Evolutionary conservation across 2,113 vertebrate genomes (phyloP), one percentile per base, ranked within the genome.

Genomic region (Coturnix japonica): DNA sequence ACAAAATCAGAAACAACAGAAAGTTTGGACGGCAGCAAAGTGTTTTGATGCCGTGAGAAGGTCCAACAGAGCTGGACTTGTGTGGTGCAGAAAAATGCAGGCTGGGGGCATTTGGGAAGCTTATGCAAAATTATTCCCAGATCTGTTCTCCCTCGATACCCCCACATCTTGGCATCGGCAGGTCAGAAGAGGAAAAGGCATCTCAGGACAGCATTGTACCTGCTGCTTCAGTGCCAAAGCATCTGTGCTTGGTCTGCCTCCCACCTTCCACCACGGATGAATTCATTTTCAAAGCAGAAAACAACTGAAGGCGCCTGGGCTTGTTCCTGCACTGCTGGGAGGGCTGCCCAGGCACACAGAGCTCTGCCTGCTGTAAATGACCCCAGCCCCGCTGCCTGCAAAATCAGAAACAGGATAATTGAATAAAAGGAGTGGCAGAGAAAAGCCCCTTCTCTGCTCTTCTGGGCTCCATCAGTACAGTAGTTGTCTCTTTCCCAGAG

Each of bases 1-100:
- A 90, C 51, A 91, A 89, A 93, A 81, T 89, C 91, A 92, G 87
- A 33, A 85, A 89, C 74, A 85, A 90, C 54, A 92, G 84, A 95
- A 89, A 89, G 79, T 76, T 85, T 87, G 71, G 81, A 53, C 30
- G 30, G 60, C 64, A 94, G 51, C 13, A 85, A 90, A 87, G 74
- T 46, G 6, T 93, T 94, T 85, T 77, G 76, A 71, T 93, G 91
- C 43, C 0, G 4, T 87, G 87, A 94, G 78, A 91, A 76, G 78
- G 19, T 59, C 46, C 1, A 7, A 61, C 0, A 3, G 51, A 70
- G 15, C 1, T 0, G 25, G 30, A 23, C 39, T 74, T 60, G n/a
- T 12, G 20, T 56, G 35, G 47, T 67, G 30, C 37, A 92, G 56
- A 75, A 90, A 90, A 94, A 89, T 51, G 61, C 46, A 83, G 33